Conservation (phyloP, 2,888 invertebrate genomes). For the Lacanobia oleracea region DNA sequence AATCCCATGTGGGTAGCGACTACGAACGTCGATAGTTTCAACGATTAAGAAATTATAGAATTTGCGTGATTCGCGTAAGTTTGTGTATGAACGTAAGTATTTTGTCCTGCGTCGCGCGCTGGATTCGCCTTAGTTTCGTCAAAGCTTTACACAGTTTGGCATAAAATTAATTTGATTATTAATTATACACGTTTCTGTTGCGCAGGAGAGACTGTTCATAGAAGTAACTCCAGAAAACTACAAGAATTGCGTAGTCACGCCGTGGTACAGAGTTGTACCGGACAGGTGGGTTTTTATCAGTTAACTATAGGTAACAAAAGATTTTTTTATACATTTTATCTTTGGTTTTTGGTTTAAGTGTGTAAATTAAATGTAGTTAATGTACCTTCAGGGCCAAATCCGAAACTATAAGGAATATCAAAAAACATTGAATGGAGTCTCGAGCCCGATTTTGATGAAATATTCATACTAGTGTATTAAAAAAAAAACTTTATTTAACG, state of each 20-base stretch:
- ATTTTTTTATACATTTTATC: background rate
- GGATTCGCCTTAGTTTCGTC: background rate
- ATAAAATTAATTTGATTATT: background rate
- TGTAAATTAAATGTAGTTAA: too few species aligned
- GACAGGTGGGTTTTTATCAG: conserved; percentile 79
- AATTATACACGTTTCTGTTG: conserved; percentile 27
- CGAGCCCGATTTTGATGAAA: too few species aligned
- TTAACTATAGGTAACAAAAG: background rate
- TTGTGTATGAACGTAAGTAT: background rate
- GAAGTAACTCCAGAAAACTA: conserved; percentile 91
- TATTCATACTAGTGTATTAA: too few species aligned
- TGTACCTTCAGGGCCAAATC: too few species aligned
- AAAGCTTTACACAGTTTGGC: background rate
- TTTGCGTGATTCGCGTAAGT: background rate
- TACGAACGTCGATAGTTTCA: background rate
- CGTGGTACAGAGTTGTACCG: conserved; percentile 93
- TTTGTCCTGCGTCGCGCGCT: background rate
- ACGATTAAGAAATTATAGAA: background rate
- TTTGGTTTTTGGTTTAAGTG: too few species aligned
- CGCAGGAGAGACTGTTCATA: conserved; percentile 81
- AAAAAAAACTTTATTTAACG: background rate
- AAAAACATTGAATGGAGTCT: too few species aligned
- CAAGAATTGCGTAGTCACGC: conserved; percentile 94
- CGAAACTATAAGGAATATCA: too few species aligned
- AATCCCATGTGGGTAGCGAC: background rate